Percentiles rank a stretch among this genome's conserved stretches.
Conservation (phyloP, 2,113 vertebrate genomes). For the Pseudonaja textilis region DNA sequence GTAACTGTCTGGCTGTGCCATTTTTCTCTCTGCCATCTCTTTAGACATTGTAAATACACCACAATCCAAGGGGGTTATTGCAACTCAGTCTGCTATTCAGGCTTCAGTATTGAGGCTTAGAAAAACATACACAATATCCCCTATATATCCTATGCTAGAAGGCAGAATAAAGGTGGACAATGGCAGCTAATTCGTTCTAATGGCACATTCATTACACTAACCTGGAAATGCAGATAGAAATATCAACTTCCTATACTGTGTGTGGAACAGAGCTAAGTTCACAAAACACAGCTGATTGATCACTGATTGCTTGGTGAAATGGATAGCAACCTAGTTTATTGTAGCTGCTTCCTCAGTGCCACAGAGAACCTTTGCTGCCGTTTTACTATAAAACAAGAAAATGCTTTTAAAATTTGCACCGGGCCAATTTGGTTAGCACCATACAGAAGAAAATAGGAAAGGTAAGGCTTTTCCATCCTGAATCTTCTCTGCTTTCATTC, state of each 20-base stretch:
- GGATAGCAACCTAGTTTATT: background rate
- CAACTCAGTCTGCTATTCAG: background rate
- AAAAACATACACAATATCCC: background rate
- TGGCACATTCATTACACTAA: background rate
- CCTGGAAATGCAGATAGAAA: background rate
- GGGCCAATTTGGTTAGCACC: background rate
- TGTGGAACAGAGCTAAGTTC: background rate
- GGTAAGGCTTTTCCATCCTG: background rate
- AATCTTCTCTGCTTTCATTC: background rate
- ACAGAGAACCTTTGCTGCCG: background rate
- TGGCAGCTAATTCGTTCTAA: background rate
- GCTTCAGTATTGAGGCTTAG: background rate
- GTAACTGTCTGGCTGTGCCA: background rate
- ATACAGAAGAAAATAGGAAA: background rate
- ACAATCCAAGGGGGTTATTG: background rate
- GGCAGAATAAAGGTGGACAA: conserved; percentile 9
- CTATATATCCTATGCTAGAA: background rate
- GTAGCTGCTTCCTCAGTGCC: background rate
- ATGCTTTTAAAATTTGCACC: background rate
- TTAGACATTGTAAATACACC: background rate
- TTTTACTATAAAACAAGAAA: background rate
- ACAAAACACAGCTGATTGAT: background rate
- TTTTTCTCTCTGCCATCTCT: background rate
- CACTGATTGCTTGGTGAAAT: background rate
- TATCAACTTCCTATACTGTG: background rate